These are phyloP conservation scores for Sebastes oblongus DNA, from an alignment of 2,797 vertebrate genomes.

Conservation along the genomic window DNA sequence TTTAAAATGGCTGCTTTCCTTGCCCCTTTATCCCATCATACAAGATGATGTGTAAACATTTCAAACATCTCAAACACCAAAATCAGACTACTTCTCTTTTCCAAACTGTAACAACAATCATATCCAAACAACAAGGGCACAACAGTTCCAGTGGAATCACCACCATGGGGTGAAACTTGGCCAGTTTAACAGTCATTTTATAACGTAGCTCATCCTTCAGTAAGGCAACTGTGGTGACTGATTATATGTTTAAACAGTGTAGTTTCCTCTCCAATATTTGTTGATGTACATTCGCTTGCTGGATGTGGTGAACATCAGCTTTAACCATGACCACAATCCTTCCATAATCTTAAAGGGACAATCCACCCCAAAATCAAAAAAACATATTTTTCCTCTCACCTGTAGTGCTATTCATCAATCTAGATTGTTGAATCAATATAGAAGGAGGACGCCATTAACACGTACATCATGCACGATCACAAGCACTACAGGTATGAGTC, in stretches of 20 bases:
- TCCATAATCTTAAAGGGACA: background rate
- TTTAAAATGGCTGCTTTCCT: background rate
- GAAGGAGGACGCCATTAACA: background rate
- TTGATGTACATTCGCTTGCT: background rate
- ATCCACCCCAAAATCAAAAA: background rate
- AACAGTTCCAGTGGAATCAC: background rate
- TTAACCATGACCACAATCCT: background rate
- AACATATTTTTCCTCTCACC: background rate
- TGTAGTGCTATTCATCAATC: background rate
- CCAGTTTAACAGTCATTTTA: background rate
- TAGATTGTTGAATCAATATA: background rate
- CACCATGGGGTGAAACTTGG: background rate
- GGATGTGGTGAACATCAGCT: background rate
- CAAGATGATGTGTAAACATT: background rate
- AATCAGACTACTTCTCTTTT: background rate
- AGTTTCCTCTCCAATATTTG: background rate
- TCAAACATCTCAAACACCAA: background rate
- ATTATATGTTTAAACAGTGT: background rate
- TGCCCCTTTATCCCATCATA: background rate
- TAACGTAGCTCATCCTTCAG: background rate
- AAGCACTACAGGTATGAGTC: background rate
- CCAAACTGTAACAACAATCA: background rate
- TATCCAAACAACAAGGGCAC: background rate
- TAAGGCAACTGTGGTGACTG: conserved; percentile 16
- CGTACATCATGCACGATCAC: background rate